Conservation (phyloP, 2,113 vertebrate species). For the Arenaria interpres region DNA sequence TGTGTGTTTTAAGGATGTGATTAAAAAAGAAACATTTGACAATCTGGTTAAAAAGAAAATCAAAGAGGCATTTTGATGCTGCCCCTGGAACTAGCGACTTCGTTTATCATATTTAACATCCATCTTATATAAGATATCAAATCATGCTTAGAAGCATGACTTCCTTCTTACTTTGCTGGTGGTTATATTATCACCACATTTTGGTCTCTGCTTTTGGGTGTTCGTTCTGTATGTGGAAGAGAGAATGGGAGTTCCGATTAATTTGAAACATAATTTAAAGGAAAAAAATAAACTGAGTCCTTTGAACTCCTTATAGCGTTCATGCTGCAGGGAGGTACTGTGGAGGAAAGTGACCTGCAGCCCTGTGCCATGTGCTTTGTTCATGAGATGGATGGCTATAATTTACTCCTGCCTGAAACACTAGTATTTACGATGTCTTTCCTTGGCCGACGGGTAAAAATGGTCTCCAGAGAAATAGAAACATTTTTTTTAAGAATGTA, state of each 20-base stretch:
- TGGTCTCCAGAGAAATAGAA: not conserved
- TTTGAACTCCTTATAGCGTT: not conserved
- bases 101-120: not conserved
- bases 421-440: slow-evolving; percentile 8
- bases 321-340: not conserved
- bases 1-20: not conserved
- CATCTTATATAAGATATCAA: not conserved
- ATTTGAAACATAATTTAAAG: not conserved
- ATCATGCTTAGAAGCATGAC: not conserved
- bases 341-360: slow-evolving; percentile 15
- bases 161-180: not conserved
- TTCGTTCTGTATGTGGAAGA: not conserved
- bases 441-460: slow-evolving; percentile 39
- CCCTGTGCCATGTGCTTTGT: not conserved
- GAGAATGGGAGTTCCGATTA: not conserved
- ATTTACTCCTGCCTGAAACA: slow-evolving; percentile 56
- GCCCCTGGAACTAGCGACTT: not conserved
- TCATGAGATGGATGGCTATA: slow-evolving; percentile 58
- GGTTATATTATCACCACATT: not conserved
- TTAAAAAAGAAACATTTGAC: not conserved
- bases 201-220: not conserved
- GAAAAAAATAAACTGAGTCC: not conserved
- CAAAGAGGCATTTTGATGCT: not conserved
- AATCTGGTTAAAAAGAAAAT: not conserved
- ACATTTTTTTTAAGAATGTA: not conserved